phyloP scores from a whole-genome alignment of 2,113 vertebrate genomes.

The Cebidichthys violaceus region DNA sequence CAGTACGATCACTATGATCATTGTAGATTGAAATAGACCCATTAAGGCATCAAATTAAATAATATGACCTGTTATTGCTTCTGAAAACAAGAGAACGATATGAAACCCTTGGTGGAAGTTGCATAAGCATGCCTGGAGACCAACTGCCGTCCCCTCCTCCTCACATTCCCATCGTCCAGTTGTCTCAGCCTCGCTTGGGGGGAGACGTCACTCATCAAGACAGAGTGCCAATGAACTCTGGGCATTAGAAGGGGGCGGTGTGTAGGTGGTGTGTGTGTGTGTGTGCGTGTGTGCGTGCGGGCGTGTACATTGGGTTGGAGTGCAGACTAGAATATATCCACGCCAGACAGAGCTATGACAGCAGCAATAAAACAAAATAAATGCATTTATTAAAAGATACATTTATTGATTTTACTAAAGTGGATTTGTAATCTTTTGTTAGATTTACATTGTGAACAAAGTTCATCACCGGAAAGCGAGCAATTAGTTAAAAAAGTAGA shows the following conservation, averaged over 20 bases:
- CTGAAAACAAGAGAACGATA: not conserved
- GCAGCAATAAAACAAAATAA: not conserved
- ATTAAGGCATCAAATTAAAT: not conserved
- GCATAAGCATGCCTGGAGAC: conserved; percentile 1
- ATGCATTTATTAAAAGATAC: not conserved
- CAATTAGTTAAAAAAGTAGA: not conserved
- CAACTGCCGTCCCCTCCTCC: not conserved
- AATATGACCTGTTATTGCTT: not conserved
- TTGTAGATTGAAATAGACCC: not conserved
- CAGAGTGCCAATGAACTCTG: not conserved
- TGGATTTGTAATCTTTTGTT: not conserved
- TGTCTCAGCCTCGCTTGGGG: conserved; percentile 2
- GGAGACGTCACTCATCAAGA: conserved; percentile 6
- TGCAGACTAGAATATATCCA: not conserved
- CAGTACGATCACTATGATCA: not conserved
- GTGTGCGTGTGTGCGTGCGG: no score
- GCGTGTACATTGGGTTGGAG: not conserved
- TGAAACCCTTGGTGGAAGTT: not conserved
- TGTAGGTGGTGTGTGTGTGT: not conserved
- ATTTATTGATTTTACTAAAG: not conserved
- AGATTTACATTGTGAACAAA: not conserved
- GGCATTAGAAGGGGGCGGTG: not conserved
- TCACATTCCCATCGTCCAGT: conserved; percentile 14
- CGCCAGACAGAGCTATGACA: not conserved
- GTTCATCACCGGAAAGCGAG: not conserved